phyloP scores from a whole-genome alignment of 2,113 vertebrate species.

The Lophotis ruficrista region DNA sequence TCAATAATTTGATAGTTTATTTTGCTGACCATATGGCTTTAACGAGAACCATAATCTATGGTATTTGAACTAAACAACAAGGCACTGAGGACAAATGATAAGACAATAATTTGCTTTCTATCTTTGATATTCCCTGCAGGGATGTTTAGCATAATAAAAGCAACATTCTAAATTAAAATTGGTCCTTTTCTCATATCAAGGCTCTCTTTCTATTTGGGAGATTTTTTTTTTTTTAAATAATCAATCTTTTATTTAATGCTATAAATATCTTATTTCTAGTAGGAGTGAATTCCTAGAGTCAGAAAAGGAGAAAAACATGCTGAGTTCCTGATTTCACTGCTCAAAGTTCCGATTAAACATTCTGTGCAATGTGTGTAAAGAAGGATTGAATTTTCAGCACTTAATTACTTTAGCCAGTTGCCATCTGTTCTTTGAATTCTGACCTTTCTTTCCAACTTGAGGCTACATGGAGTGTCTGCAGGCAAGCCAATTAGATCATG shows the following conservation, averaged over 20 bases:
- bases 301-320: not conserved
- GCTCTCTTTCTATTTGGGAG: not conserved
- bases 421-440: constrained; percentile 76
- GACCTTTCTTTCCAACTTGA: constrained; percentile 63
- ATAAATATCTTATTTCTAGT: not conserved
- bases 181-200: not conserved
- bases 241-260: constrained; percentile 9
- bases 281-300: constrained; percentile 2
- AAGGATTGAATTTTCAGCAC: constrained; percentile 63
- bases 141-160: constrained; percentile 27
- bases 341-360: constrained; percentile 54
- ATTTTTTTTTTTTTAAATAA: not conserved
- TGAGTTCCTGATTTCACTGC: not conserved
- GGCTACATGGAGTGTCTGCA: constrained; percentile 41
- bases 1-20: constrained; percentile 2
- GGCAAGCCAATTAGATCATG: constrained; percentile 56
- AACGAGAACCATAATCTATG: not conserved
- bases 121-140: not conserved
- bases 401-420: constrained; percentile 74
- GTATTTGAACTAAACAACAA: constrained; percentile 33
- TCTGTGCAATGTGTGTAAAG: constrained; percentile 42
- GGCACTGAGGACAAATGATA: constrained; percentile 8
- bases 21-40: constrained; percentile 24
- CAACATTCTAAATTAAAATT: constrained; percentile 26
- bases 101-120: constrained; percentile 41